A percentile compares a stretch with the other conserved stretches of the same genome.
phyloP scores from a whole-genome alignment of 2,113 vertebrate genomes.

The Tragelaphus imberbis region DNA sequence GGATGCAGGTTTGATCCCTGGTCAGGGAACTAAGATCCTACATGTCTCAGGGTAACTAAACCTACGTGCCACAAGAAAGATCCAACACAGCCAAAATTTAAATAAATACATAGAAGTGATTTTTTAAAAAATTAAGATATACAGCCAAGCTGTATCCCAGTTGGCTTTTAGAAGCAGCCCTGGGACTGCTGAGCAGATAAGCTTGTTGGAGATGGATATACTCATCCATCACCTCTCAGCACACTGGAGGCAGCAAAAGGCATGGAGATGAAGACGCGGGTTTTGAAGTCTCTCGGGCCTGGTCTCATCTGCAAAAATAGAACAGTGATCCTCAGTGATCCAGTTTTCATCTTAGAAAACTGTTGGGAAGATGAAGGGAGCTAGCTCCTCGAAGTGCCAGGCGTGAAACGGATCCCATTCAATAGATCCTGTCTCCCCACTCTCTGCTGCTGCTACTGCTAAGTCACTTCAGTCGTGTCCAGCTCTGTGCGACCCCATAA shows the following conservation, averaged over 20 bases:
- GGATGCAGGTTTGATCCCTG: neutral
- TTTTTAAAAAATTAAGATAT: neutral
- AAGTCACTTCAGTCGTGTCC: no score
- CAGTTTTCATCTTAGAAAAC: neutral
- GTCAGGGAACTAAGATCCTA: neutral
- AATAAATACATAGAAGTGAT: neutral
- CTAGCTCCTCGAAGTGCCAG: neutral
- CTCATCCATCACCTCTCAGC: accelerated
- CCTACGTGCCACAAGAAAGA: neutral
- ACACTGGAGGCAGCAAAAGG: accelerated
- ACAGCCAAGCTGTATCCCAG: neutral
- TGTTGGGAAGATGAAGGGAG: neutral
- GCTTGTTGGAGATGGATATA: neutral
- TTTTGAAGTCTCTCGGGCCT: neutral
- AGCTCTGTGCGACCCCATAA: no score
- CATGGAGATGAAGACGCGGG: accelerated
- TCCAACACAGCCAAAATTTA: neutral
- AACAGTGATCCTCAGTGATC: neutral
- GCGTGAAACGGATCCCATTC: neutral
- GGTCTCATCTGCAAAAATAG: neutral
- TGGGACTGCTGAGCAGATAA: neutral
- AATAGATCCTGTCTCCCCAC: neutral
- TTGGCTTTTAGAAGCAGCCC: neutral
- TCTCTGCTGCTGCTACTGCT: neutral
- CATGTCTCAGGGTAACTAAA: neutral